Evolutionary conservation across 1,140 invertebrate genomes (phyloP).

Genomic region (Bombyx mori): DNA sequence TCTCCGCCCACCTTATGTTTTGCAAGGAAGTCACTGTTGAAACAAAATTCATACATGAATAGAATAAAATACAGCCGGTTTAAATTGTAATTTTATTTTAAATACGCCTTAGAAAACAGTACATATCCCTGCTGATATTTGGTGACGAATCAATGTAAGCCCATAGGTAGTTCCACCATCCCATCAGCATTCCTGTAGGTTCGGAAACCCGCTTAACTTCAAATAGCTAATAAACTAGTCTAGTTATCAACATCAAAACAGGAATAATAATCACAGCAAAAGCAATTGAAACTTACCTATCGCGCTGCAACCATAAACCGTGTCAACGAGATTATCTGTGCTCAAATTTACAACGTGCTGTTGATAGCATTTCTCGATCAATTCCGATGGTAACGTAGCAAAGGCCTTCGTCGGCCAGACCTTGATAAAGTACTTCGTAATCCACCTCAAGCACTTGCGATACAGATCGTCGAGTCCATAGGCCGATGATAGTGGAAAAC

Average conservation of each 20-base stretch:
- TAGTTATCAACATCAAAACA: too few species aligned
- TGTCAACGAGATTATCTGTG: constrained; percentile 64
- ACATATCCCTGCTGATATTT: too few species aligned
- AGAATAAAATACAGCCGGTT: too few species aligned
- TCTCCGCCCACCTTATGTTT: constrained; percentile 43
- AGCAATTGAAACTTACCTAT: constrained; percentile 27
- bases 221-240: too few species aligned
- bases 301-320: constrained; percentile 47
- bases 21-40: constrained; percentile 34
- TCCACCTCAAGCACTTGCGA: constrained; percentile 87
- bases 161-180: too few species aligned
- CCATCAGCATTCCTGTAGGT: too few species aligned
- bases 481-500: constrained; percentile 83
- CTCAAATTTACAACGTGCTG: constrained; percentile 82
- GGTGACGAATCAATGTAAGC: too few species aligned
- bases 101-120: too few species aligned
- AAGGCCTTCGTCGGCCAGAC: constrained; percentile 91
- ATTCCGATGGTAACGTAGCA: constrained; percentile 82
- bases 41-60: background rate
- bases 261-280: background rate
- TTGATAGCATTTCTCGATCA: constrained; percentile 86
- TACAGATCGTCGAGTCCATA: constrained; percentile 91
- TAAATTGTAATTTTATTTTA: too few species aligned
- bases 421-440: constrained; percentile 85
- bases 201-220: too few species aligned